A percentile compares a stretch with the other conserved stretches of the same genome.
These are phyloP conservation scores for Xiphias gladius DNA, from an alignment of 2,113 vertebrate genomes.

Conservation along the genomic window DNA sequence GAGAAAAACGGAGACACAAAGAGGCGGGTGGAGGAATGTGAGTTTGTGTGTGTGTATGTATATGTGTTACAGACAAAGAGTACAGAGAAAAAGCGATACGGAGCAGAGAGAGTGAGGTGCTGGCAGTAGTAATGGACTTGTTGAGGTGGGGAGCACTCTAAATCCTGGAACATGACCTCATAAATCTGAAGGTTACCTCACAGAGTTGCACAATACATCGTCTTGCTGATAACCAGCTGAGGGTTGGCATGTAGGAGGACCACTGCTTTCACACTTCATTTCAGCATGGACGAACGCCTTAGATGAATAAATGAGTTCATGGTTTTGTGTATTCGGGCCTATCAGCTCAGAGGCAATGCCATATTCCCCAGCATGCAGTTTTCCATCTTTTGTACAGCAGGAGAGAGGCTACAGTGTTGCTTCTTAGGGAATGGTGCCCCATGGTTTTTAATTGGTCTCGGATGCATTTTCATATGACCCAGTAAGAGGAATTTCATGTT, in stretches of 20 bases:
- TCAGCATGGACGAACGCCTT: slow-evolving; percentile 30
- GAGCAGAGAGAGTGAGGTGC: slow-evolving; percentile 47
- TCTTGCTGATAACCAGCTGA: slow-evolving; percentile 26
- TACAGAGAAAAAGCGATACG: background rate
- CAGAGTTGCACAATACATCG: slow-evolving; percentile 12
- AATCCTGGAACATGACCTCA: slow-evolving; percentile 57
- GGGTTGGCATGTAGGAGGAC: slow-evolving; percentile 9
- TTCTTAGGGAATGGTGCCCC: slow-evolving; percentile 4
- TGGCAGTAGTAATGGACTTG: slow-evolving; percentile 46
- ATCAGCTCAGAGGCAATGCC: background rate
- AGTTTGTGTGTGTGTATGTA: slow-evolving; percentile 27
- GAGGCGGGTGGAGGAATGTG: slow-evolving; percentile 35
- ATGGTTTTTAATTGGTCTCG: slow-evolving; percentile 55
- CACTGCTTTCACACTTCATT: slow-evolving; percentile 43
- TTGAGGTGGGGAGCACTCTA: slow-evolving; percentile 38
- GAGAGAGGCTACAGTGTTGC: slow-evolving; percentile 1
- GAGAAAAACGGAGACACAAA: slow-evolving; percentile 58
- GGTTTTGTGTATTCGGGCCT: slow-evolving; percentile 2
- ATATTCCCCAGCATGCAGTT: background rate
- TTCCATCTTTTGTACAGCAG: background rate
- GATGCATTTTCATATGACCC: slow-evolving; percentile 39
- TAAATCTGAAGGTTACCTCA: slow-evolving; percentile 56
- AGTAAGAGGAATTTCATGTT: slow-evolving; percentile 14
- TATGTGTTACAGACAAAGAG: slow-evolving; percentile 27
- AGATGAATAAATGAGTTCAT: slow-evolving; percentile 23